phyloP scores from a whole-genome alignment of 2,888 invertebrate species.

The Dryomyza anilis region DNA sequence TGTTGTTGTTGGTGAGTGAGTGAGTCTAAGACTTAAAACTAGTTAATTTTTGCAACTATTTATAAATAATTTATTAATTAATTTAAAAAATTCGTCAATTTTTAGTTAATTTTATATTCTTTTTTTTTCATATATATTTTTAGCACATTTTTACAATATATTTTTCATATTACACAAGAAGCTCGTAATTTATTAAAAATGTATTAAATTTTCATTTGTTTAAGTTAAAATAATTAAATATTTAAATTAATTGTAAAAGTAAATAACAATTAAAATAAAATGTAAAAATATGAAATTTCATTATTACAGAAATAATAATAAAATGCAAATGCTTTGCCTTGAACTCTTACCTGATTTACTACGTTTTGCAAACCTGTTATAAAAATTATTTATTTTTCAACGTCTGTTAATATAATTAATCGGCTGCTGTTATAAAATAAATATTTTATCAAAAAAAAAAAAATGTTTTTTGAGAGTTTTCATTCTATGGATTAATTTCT shows the following conservation, averaged over 20 bases:
- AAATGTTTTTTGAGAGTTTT: not conserved
- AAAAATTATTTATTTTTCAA: not conserved
- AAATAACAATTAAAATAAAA: no score
- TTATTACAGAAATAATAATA: not conserved
- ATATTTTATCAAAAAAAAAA: not conserved
- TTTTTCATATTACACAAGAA: constrained; percentile 9
- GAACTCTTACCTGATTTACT: not conserved
- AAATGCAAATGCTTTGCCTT: constrained; percentile 11
- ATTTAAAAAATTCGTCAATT: constrained; percentile 6
- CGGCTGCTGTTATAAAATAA: not conserved
- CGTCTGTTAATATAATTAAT: no score
- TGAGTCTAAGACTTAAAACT: constrained; percentile 7
- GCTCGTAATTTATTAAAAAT: constrained; percentile 20
- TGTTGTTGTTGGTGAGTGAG: not conserved
- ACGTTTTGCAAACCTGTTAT: not conserved
- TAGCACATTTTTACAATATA: constrained; percentile 6
- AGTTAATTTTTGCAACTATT: constrained; percentile 29
- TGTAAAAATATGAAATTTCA: no score
- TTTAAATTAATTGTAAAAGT: not conserved
- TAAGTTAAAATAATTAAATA: not conserved
- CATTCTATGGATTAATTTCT: constrained; percentile 45
- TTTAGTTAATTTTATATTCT: not conserved
- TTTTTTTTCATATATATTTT: constrained; percentile 5
- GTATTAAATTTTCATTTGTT: not conserved
- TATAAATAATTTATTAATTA: constrained; percentile 1